Conservation (phyloP, 2,113 vertebrate genomes). For the Falcunculus frontatus region DNA sequence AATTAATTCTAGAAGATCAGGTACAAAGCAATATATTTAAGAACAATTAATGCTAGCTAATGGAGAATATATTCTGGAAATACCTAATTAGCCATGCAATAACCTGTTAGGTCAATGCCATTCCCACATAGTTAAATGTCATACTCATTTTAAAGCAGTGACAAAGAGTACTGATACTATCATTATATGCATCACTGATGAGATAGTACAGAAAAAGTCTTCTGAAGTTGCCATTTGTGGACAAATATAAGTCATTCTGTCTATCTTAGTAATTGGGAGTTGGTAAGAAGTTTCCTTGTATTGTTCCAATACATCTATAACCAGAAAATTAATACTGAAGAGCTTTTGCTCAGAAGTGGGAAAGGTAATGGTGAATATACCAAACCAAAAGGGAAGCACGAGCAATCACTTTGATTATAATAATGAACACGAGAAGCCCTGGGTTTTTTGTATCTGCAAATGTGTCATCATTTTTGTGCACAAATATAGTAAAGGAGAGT, state of each 20-base stretch:
- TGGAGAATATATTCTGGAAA: neutral
- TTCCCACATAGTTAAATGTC: neutral
- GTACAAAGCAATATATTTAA: neutral
- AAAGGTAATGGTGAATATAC: neutral
- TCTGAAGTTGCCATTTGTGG: neutral
- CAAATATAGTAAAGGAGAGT: neutral
- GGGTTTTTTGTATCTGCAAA: neutral
- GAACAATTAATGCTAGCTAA: neutral
- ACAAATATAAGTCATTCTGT: neutral
- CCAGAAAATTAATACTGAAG: neutral
- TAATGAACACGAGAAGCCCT: neutral
- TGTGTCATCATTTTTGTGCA: neutral
- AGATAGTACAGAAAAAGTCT: neutral
- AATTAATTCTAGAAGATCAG: neutral
- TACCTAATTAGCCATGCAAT: neutral
- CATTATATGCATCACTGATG: neutral
- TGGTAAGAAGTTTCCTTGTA: neutral
- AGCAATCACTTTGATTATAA: neutral
- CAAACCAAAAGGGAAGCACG: neutral
- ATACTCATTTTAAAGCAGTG: neutral
- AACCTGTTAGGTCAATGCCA: neutral
- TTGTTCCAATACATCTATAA: neutral
- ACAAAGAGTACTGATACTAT: neutral
- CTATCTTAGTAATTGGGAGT: neutral
- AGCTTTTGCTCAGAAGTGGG: neutral